Base-by-base conservation (phyloP, 2,113 vertebrate species). In the Ceuthmochares aereus region DNA sequence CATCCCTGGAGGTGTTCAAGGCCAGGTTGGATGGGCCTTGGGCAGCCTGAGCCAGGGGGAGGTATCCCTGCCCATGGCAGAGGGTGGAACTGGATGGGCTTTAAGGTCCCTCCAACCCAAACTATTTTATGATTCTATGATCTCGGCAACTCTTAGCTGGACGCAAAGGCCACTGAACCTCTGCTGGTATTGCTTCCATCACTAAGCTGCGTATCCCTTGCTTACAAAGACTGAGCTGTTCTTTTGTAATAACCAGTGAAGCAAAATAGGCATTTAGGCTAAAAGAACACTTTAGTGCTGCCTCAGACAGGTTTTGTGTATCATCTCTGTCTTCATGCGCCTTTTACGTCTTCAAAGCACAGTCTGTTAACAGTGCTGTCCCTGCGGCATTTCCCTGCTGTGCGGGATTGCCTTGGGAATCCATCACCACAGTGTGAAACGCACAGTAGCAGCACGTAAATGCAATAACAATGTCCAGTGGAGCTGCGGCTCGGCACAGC, bases 161-260 rank as follows among this genome's bases (percentile, higher is more conserved):
- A 92, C 75, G 85, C 67, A 94, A 78, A 96, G 93, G 59, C 49
- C 30, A 12, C 29, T 60, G 63, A 75, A 86, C 36, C 58, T 56
- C 54, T 23, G n/a, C 27, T 72, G 49, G 75, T 7, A 6, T 82
- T 89, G 19, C 59, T 70, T 81, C 74, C 40, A 32, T 36, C 80
- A 45, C 5, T 76, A 82, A 76, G 76, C 82, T 87, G 55, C 8
- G 56, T 84, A 3, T 40, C 19, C 73, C 43, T 84, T 66, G 63
- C 94, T 82, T 70, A 77, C 75, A 88, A 63, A 91, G 80, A 26
- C 77, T n/a, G 67, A 55, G 59, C 89, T 95, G 75, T 37, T 60
- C 94, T 74, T 93, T 81, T 91, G 17, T 91, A 96, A 95, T 97
- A 90, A 93, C 20, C 89, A 70, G 78, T 62, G 90, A 81, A 94